Conservation (phyloP, 2,113 vertebrate genomes). For the Thunnus maccoyii region DNA sequence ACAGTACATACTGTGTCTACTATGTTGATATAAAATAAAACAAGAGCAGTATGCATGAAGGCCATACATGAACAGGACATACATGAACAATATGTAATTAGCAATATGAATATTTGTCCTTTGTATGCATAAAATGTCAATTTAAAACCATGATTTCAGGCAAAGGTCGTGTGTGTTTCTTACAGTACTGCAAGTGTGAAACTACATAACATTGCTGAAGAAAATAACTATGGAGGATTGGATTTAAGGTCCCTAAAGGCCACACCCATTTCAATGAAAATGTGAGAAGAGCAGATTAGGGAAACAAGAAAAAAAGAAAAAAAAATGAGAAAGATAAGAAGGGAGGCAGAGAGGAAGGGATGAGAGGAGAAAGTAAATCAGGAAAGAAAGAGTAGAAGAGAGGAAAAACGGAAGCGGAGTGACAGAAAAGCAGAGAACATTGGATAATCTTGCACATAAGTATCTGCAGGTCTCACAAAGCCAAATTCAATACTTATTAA, state of each 20-base stretch:
- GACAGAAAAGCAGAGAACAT: neutral
- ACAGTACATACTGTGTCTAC: too few species aligned
- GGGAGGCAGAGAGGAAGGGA: neutral
- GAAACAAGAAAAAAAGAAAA: neutral
- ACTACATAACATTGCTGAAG: neutral
- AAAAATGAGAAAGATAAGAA: neutral
- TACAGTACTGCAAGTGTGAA: neutral
- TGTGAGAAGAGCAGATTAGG: slow-evolving; percentile 32
- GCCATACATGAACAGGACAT: too few species aligned
- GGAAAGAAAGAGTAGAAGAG: neutral
- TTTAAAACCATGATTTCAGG: neutral
- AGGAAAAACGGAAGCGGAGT: neutral
- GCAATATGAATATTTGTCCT: neutral
- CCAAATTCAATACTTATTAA: neutral
- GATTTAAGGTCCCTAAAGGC: slow-evolving; percentile 11
- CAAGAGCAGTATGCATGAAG: too few species aligned
- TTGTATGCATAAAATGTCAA: neutral
- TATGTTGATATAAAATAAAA: too few species aligned
- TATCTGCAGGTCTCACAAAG: slow-evolving; percentile 33
- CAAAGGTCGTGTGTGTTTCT: neutral
- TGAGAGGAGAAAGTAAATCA: neutral
- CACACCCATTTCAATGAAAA: slow-evolving; percentile 6
- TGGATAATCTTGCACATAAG: neutral
- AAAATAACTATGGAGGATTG: slow-evolving; percentile 31
- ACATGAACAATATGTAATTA: neutral